Evolutionary conservation across 1,140 invertebrate genomes (phyloP).

Genomic region (Polyergus mexicanus): DNA sequence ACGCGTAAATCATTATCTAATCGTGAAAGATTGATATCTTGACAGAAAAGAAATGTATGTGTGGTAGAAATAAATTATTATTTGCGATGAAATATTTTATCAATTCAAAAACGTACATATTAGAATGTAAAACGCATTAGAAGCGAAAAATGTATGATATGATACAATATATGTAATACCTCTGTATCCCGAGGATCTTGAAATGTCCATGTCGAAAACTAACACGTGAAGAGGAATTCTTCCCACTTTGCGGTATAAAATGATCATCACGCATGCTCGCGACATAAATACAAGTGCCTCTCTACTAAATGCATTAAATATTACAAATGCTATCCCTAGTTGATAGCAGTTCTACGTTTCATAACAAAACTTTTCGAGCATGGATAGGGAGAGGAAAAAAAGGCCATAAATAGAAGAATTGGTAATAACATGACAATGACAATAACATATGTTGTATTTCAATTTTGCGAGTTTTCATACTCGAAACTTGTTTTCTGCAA

Average conservation of each 20-base stretch:
- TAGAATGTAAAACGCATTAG: not conserved
- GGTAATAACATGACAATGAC: not conserved
- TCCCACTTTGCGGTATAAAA: not conserved
- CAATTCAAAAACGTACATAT: not conserved
- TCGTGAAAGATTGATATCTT: not conserved
- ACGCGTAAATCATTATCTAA: not conserved
- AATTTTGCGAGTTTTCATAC: not conserved
- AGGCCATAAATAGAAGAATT: not conserved
- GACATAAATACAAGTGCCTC: not conserved
- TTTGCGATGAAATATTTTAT: not conserved
- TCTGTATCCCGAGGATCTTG: not conserved
- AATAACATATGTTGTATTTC: not conserved
- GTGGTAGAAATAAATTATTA: not conserved
- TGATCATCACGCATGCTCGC: conserved; percentile 21
- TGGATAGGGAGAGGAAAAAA: not conserved
- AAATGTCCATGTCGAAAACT: conserved; percentile 13
- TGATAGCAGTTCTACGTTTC: not conserved
- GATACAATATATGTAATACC: not conserved
- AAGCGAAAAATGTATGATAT: not conserved
- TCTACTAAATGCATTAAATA: conserved; percentile 19
- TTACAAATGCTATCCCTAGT: conserved; percentile 3
- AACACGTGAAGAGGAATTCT: not conserved
- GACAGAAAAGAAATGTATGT: not conserved
- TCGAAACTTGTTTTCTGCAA: not conserved
- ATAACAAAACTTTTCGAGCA: conserved; percentile 2